These are phyloP conservation scores for Sphaerophoria taeniata DNA, from an alignment of 2,888 invertebrate species.

Conservation along the genomic window DNA sequence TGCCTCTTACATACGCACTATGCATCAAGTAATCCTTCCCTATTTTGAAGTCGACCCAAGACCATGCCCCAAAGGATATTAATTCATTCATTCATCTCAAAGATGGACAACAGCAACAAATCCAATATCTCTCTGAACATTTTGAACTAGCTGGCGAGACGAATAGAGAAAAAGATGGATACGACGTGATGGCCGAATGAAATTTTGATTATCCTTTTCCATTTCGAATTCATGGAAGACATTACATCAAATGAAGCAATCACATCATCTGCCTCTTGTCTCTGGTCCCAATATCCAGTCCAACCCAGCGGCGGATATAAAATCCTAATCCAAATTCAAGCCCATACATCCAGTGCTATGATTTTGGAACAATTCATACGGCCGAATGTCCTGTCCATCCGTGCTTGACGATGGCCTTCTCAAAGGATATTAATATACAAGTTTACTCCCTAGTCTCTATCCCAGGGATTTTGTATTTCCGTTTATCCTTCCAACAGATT, in stretches of 20 bases:
- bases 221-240: constrained; percentile 66
- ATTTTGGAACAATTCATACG: constrained; percentile 7
- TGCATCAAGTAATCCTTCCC: too few species aligned
- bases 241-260: constrained; percentile 65
- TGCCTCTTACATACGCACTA: too few species aligned
- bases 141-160: neutral
- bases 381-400: constrained; percentile 12
- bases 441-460: neutral
- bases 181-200: constrained; percentile 61
- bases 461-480: neutral
- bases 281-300: neutral
- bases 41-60: constrained; percentile 30
- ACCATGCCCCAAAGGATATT: constrained; percentile 54
- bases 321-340: constrained; percentile 4
- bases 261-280: constrained; percentile 59
- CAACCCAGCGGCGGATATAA: constrained; percentile 5
- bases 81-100: constrained; percentile 40
- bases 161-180: neutral
- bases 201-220: constrained; percentile 70
- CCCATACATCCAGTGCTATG: neutral
- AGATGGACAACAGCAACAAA: neutral
- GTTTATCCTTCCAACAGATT: constrained; percentile 42
- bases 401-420: constrained; percentile 1
- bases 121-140: neutral
- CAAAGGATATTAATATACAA: constrained; percentile 28